phyloP scores from a whole-genome alignment of 2,113 vertebrate species.

The Chionomys nivalis region DNA sequence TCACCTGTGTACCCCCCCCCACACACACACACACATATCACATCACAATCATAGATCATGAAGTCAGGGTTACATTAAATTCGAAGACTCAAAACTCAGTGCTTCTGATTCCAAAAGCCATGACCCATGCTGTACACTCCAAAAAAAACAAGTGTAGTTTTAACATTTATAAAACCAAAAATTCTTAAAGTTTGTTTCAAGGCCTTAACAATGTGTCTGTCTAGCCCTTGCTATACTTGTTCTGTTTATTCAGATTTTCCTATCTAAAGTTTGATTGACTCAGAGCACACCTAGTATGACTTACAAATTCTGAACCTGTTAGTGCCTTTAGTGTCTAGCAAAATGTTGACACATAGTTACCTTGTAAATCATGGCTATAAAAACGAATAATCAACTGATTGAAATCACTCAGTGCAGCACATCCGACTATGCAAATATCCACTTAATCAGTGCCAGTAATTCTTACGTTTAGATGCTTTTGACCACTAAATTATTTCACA shows the following conservation, averaged over 20 bases:
- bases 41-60: background rate
- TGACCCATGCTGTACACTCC: background rate
- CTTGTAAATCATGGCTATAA: background rate
- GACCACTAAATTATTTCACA: constrained; percentile 1
- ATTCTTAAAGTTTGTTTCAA: constrained; percentile 18
- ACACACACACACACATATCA: too few species aligned
- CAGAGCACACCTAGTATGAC: background rate
- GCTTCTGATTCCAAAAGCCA: background rate
- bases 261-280: background rate
- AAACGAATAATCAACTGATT: background rate
- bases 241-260: constrained; percentile 1
- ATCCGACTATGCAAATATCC: constrained; percentile 1
- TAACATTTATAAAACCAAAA: constrained; percentile 11
- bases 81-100: background rate
- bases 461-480: background rate
- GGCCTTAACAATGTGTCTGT: background rate
- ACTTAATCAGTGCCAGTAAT: constrained; percentile 45
- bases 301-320: background rate
- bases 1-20: background rate
- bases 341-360: background rate
- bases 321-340: background rate
- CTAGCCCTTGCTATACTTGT: background rate
- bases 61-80: constrained; percentile 4
- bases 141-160: background rate
- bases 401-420: constrained; percentile 9